Percentiles rank a stretch among this genome's conserved stretches.
These are phyloP conservation scores for Tragelaphus strepsiceros DNA, from an alignment of 2,113 vertebrate species.

Conservation along the genomic window DNA sequence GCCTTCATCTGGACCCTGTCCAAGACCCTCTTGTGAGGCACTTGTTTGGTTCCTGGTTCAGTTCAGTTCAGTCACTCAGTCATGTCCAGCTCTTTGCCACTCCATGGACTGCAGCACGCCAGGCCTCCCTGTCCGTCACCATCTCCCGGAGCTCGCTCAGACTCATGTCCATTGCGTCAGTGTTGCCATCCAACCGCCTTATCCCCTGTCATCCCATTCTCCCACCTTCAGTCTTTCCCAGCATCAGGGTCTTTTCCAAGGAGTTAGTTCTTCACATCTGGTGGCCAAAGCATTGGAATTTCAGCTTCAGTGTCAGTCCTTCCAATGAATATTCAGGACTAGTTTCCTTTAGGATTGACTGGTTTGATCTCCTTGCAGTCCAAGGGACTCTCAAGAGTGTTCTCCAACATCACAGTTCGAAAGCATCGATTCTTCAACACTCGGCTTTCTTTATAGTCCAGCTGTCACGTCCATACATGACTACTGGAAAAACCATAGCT, in stretches of 20 bases:
- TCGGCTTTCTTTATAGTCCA: background rate
- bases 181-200: background rate
- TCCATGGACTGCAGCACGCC: background rate
- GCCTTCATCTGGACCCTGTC: background rate
- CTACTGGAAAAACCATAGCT: background rate
- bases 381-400: background rate
- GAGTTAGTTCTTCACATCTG: background rate
- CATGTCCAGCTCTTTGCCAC: background rate
- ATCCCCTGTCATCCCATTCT: background rate
- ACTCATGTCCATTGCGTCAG: background rate
- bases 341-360: background rate
- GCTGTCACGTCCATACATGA: background rate
- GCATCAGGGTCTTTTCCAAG: background rate
- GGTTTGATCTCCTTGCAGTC: background rate
- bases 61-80: background rate
- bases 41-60: background rate
- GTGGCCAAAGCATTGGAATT: background rate
- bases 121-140: background rate
- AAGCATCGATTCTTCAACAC: background rate
- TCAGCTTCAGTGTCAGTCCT: background rate
- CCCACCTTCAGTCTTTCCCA: background rate
- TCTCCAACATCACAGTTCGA: background rate
- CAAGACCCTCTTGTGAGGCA: background rate
- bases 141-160: background rate
- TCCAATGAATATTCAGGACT: background rate